Base-by-base conservation (phyloP, 2,113 vertebrate genomes). In the Anser cygnoides region DNA sequence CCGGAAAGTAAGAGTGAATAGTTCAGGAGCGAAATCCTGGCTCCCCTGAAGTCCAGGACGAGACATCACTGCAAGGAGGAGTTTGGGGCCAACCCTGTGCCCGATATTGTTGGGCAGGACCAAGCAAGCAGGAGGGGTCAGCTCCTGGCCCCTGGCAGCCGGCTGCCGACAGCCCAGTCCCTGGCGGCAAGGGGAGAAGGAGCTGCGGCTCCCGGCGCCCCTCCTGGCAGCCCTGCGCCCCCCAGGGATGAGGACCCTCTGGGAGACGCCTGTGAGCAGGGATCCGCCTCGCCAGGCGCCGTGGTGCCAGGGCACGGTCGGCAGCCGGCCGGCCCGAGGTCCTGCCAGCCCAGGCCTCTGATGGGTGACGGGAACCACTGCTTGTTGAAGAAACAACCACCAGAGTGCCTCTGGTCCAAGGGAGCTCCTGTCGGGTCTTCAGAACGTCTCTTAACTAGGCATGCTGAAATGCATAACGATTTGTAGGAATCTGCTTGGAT, bases 391-490 rank as follows among this genome's bases (percentile, higher is more conserved):
- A n/a, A 57, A 62, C 9, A 11, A 50, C 11, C 9, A 8, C 3
- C 31, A 33, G 54, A 25, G 41, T 13, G 13, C 20, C 41, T 79
- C 10, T 0, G 9, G 25, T 31, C 33, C 55, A 14, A 35, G 61
- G 72, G 43, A 21, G 9, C 19, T 63, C 66, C 41, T 31, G 41
- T 6, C 4, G 57, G 21, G 29, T 11, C 59, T 71, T 35, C n/a
- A 49, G 63, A n/a, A 43, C 25, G 20, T 43, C 18, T 75, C 57
- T 39, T 37, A 37, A 25, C 4, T 2, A 25, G 61, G 33, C 35
- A 25, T 41, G 7, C 21, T 10, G 44, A 37, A 25, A 25, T 29
- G 35, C 7, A 4, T 3, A 5, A 9, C 2, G 35, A 13, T 1
- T 6, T 0, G 6, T 9, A 4, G 37, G 13, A 9, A 61, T 4